Base-by-base conservation (phyloP, 1,140 invertebrate genomes). In the Drosophila ercepeae region DNA sequence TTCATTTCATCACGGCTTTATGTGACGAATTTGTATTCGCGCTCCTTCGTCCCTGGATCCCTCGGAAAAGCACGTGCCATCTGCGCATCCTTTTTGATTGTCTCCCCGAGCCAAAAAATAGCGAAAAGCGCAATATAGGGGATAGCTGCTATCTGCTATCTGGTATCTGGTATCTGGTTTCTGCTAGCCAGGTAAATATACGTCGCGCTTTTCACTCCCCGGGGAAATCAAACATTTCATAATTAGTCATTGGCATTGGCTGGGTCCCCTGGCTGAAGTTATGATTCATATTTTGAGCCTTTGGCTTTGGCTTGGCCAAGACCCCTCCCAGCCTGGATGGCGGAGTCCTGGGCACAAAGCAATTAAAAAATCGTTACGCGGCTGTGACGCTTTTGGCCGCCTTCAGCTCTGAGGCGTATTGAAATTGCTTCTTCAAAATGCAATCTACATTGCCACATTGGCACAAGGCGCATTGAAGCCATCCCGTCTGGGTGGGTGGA, bases 151-250 rank as follows among this genome's bases (percentile, higher is more conserved):
- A 21, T 21, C 21, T 21, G 2, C 21, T 21, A 21, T 21, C 21
- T n/a, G n/a, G n/a, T n/a, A n/a, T n/a, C n/a, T n/a, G n/a, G n/a
- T n/a, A n/a, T n/a, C n/a, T n/a, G n/a, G n/a, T n/a, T n/a, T n/a
- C 25, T 34, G 60, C 19, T 21, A 53, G 50, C 34, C 59, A 74
- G 71, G 71, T 74, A 61, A 42, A 64, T 63, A 64, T 84, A 68
- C 81, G 81, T 79, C 76, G 81, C 76, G 81, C 46, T 51, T 77
- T 79, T 81, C 21, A 48, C 53, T 86, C 71, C 69, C 82, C 53
- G 52, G 88, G 89, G 89, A 90, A 90, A 90, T 90, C 88, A 90
- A 90, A 90, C 79, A 90, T 90, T 90, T 89, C 83, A 90, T 90
- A 90, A 90, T 90, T 90, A 90, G 89, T 90, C 82, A 84, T 84